phyloP scores from a whole-genome alignment of 2,797 vertebrate species.

The Peromyscus nudipes region DNA sequence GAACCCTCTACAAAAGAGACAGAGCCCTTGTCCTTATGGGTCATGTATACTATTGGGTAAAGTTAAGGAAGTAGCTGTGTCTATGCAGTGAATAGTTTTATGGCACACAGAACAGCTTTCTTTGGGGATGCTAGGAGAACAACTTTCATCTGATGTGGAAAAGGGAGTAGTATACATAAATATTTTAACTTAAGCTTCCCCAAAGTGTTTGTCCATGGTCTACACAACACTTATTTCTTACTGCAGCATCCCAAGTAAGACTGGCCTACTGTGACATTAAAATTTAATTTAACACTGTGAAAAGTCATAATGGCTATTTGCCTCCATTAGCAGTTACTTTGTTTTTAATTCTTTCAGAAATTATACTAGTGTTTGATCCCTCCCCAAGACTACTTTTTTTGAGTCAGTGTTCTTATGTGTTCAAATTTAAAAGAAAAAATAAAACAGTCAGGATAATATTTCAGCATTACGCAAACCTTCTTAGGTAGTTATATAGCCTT shows the following conservation, averaged over 20 bases:
- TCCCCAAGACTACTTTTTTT: neutral
- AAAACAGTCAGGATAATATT: neutral
- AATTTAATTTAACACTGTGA: slow-evolving; percentile 28
- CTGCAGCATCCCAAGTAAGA: neutral
- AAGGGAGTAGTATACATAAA: neutral
- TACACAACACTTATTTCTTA: neutral
- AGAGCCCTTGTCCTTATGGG: neutral
- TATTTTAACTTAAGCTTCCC: neutral
- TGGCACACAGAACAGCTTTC: neutral
- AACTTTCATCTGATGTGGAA: neutral
- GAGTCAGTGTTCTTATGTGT: slow-evolving; percentile 8
- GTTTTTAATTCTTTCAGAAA: neutral
- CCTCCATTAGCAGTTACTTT: neutral
- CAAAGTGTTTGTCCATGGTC: neutral
- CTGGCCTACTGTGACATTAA: neutral
- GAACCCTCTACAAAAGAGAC: neutral
- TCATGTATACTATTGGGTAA: neutral
- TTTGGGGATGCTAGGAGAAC: neutral
- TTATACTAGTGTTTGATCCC: neutral
- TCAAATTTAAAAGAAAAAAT: slow-evolving; percentile 7
- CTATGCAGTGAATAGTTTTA: neutral
- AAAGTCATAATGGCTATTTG: neutral
- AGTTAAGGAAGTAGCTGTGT: neutral
- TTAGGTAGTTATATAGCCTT: slow-evolving; percentile 68
- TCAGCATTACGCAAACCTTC: slow-evolving; percentile 1